Evolutionary conservation across 2,888 invertebrate species (phyloP).

Genomic region (Leptopilina drosophilae): DNA sequence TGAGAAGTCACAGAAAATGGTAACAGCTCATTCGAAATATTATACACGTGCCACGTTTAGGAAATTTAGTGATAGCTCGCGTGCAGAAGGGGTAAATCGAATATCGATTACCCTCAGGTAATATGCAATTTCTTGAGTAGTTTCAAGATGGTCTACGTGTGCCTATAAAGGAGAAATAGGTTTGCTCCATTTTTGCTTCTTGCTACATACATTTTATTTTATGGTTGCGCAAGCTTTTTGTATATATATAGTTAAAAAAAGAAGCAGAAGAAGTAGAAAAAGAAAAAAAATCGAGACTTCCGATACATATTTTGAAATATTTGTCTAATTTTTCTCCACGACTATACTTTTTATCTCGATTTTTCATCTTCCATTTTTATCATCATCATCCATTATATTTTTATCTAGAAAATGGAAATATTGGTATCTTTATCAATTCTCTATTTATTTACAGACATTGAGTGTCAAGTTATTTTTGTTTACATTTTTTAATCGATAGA

Average conservation of each 20-base stretch:
- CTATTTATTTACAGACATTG: too few relatives aligned
- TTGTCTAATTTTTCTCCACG: too few relatives aligned
- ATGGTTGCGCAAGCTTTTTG: slow-evolving; percentile 18
- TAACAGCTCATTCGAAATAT: slow-evolving; percentile 23
- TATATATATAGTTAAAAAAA: background rate
- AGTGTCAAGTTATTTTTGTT: too few relatives aligned
- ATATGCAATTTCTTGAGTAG: slow-evolving; percentile 60
- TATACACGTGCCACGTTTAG: slow-evolving; percentile 46
- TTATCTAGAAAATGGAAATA: too few relatives aligned
- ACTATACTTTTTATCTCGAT: too few relatives aligned
- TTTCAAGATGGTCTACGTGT: slow-evolving; percentile 44
- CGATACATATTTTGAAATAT: too few relatives aligned
- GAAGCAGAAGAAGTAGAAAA: too few relatives aligned
- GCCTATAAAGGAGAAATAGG: slow-evolving; percentile 51
- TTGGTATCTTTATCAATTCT: too few relatives aligned
- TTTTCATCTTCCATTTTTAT: too few relatives aligned
- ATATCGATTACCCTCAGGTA: slow-evolving; percentile 59
- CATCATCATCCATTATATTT: too few relatives aligned
- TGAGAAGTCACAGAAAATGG: slow-evolving; percentile 7
- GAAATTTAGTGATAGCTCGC: slow-evolving; percentile 49
- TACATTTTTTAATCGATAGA: too few relatives aligned
- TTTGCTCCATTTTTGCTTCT: slow-evolving; percentile 39
- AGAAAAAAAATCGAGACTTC: too few relatives aligned
- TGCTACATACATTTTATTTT: slow-evolving; percentile 42
- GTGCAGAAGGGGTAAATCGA: slow-evolving; percentile 55